phyloP scores from a whole-genome alignment of 2,113 vertebrate genomes.

The Polypterus bichir region DNA sequence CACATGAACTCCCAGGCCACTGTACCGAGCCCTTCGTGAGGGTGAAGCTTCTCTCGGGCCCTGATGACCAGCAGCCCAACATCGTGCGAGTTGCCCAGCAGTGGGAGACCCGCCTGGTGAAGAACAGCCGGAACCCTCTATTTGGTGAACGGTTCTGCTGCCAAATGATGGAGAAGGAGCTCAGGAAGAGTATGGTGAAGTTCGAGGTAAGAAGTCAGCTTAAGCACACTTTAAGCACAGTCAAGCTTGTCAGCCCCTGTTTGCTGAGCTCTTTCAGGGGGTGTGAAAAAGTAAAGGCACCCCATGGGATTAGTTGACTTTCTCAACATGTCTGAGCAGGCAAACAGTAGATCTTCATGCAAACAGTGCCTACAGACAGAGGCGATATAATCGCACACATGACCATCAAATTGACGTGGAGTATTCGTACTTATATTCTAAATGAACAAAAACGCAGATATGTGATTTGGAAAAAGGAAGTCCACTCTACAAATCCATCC shows the following conservation, averaged over 20 bases:
- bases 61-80: slow-evolving; percentile 10
- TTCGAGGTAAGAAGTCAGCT: slow-evolving; percentile 35
- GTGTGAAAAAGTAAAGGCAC: no score
- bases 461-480: no score
- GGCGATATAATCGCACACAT: no score
- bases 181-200: slow-evolving; percentile 35
- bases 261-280: background rate
- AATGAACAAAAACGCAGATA: no score
- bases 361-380: no score
- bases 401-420: no score
- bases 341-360: no score
- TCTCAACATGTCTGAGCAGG: no score
- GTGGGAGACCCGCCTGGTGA: slow-evolving; percentile 43
- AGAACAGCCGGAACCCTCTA: slow-evolving; percentile 34
- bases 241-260: background rate
- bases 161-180: slow-evolving; percentile 27
- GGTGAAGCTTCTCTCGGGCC: slow-evolving; percentile 32
- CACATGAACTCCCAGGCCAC: slow-evolving; percentile 24
- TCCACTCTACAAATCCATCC: no score
- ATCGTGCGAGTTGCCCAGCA: slow-evolving; percentile 36
- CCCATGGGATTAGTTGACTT: no score
- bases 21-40: slow-evolving; percentile 30
- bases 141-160: slow-evolving; percentile 53
- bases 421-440: no score
- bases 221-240: background rate